A percentile compares a stretch with the other conserved stretches of the same genome.
Evolutionary conservation across 2,113 vertebrate species (phyloP).

Genomic region (Scytalopus superciliaris): DNA sequence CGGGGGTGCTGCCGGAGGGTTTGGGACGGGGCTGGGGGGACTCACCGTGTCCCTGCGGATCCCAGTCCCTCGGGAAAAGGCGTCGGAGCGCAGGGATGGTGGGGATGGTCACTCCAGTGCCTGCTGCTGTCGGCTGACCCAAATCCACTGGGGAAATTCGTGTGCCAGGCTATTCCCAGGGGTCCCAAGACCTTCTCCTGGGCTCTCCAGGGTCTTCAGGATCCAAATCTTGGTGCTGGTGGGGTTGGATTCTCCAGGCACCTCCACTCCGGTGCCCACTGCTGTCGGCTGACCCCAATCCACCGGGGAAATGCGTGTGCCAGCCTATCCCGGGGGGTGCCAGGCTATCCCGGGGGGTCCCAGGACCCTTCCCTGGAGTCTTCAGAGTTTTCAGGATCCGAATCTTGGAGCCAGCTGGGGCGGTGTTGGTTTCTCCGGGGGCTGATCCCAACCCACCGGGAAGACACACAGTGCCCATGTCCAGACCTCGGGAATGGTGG

Average conservation of each 20-base stretch:
- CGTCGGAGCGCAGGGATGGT: background rate
- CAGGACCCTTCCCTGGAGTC: background rate
- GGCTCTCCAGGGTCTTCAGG: background rate
- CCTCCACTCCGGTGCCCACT: accelerated
- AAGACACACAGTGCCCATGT: accelerated
- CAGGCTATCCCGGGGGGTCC: background rate
- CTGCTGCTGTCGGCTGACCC: background rate
- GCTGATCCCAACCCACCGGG: background rate
- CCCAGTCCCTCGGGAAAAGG: accelerated
- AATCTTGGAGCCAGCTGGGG: no score
- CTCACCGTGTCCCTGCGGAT: accelerated
- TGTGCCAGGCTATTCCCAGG: background rate
- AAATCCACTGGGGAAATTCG: accelerated
- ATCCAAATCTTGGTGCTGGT: no score
- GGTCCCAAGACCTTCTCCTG: background rate
- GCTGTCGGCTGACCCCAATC: background rate
- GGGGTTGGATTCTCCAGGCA: no score
- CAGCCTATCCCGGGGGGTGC: background rate
- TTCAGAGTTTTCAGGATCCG: background rate
- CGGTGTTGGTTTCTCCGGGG: accelerated
- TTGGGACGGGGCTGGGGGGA: background rate
- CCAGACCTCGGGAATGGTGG: accelerated
- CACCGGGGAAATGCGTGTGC: accelerated
- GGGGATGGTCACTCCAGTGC: background rate
- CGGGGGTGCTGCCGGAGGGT: no score